Percentiles rank a stretch among this genome's conserved stretches.
Conservation (phyloP, 2,888 invertebrate species). For the Sesia apiformis region DNA sequence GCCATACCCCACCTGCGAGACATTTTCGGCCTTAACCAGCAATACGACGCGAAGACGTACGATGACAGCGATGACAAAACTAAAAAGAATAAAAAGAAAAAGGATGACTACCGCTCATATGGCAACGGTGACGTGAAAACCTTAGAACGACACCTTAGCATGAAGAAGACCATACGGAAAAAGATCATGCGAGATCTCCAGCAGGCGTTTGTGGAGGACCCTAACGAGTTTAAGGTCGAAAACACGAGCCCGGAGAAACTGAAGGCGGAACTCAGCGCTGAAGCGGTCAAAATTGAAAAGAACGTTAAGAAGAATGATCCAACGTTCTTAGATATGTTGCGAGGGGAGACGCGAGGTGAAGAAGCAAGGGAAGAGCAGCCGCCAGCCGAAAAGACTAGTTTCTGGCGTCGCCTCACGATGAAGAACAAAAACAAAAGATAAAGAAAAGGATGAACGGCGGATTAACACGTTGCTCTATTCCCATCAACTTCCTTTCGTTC, state of each 20-base stretch:
- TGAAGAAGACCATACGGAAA: slow-evolving; percentile 90
- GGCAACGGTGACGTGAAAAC: slow-evolving; percentile 81
- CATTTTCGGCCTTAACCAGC: slow-evolving; percentile 79
- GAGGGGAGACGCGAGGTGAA: slow-evolving; percentile 72
- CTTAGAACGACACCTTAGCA: slow-evolving; percentile 86
- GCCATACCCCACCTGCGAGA: slow-evolving; percentile 85
- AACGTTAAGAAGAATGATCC: slow-evolving; percentile 72
- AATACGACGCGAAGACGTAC: slow-evolving; percentile 60
- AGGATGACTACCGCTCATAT: slow-evolving; percentile 81
- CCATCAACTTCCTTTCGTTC: slow-evolving; percentile 8
- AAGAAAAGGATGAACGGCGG: slow-evolving; percentile 26
- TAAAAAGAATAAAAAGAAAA: slow-evolving; percentile 73
- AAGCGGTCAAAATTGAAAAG: slow-evolving; percentile 78
- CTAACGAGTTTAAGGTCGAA: slow-evolving; percentile 81
- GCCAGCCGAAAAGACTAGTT: slow-evolving; percentile 75
- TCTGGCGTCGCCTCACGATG: slow-evolving; percentile 81
- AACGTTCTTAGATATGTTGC: slow-evolving; percentile 79
- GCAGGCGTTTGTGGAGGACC: slow-evolving; percentile 82
- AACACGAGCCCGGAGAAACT: slow-evolving; percentile 80
- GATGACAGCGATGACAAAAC: slow-evolving; percentile 68
- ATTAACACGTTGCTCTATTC: slow-evolving; percentile 34
- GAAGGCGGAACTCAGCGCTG: slow-evolving; percentile 79
- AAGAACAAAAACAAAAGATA: slow-evolving; percentile 81
- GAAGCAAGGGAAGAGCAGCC: slow-evolving; percentile 62
- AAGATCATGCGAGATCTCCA: slow-evolving; percentile 89